These are phyloP conservation scores for Rhinoraja longicauda DNA, from an alignment of 2,797 vertebrate genomes.

Conservation along the genomic window DNA sequence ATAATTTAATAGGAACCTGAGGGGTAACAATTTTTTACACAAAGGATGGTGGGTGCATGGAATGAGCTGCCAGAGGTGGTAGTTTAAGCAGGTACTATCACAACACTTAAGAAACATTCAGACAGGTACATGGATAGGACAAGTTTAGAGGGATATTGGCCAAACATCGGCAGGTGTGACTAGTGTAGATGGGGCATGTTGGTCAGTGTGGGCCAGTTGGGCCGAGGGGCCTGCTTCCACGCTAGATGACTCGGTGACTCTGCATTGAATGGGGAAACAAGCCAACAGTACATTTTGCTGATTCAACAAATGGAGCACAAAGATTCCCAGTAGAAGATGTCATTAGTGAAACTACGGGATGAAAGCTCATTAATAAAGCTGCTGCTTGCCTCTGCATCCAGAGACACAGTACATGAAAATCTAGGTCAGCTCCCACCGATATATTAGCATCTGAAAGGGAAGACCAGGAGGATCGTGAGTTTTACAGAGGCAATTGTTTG, in stretches of 20 bases:
- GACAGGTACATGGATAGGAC: no score
- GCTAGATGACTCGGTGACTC: neutral
- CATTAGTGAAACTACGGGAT: slow-evolving; percentile 21
- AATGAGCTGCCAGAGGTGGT: no score
- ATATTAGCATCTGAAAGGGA: slow-evolving; percentile 26
- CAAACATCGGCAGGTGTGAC: no score
- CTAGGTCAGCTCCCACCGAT: slow-evolving; percentile 23
- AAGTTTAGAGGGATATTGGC: no score
- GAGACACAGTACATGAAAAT: neutral
- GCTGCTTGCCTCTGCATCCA: neutral
- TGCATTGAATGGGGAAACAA: neutral
- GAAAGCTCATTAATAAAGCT: slow-evolving; percentile 31
- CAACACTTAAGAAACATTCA: no score
- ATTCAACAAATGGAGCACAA: slow-evolving; percentile 14
- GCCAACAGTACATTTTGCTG: slow-evolving; percentile 35
- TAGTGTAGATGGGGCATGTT: no score
- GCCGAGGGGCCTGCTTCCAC: no score
- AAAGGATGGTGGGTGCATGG: no score
- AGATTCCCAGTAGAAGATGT: slow-evolving; percentile 5
- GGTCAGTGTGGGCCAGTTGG: no score
- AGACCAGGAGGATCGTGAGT: neutral
- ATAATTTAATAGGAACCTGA: no score
- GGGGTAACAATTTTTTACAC: no score
- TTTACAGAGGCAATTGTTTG: slow-evolving; percentile 15
- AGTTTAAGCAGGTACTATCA: no score